Evolutionary conservation across 2,113 vertebrate species (phyloP), one percentile per base, ranked within the genome.

Genomic region (Dryoscopus gambensis): DNA sequence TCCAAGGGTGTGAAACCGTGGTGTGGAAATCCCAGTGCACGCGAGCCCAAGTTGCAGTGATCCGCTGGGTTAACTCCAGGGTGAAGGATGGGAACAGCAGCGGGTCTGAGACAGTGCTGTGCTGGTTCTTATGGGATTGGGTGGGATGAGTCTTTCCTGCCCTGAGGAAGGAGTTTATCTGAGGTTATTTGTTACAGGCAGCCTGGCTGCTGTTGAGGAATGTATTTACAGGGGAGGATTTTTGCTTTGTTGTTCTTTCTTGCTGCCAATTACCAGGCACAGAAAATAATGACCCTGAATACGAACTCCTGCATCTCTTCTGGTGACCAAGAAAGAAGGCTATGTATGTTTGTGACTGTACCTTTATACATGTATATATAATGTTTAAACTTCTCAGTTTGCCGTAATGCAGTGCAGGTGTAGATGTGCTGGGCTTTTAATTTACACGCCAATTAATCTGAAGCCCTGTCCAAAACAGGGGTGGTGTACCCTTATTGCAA

Each of bases 341-440:
- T 40, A 1, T 10, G 5, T 25, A 0, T 55, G 18, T 74, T 70
- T 65, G 14, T 33, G 35, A 8, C 27, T 35, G 4, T 30, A 2
- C 57, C 37, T 74, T 16, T 60, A 4, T 14, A 15, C 20, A 5
- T 7, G 4, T 1, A 2, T 3, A 2, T 24, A 6, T 46, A 6
- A 10, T 31, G 8, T 50, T 50, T 27, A 37, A 86, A 52, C 22
- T 12, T 28, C 33, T 60, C 12, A 1, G 30, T 68, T 65, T 23
- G 3, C n/a, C 8, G 7, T 40, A 42, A 47, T 8, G 7, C 21
- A 15, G 4, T 28, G 53, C n/a, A 5, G 19, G 49, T 87, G 28
- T 21, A n/a, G 25, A 8, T 14, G 12, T 0, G 0, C 3, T 65
- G 25, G 15, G 2, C 27, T 77, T 17, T 3, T 12, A 44, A 17